These are phyloP conservation scores for Orius laevigatus DNA, from an alignment of 1,140 invertebrate species.

Conservation along the genomic window DNA sequence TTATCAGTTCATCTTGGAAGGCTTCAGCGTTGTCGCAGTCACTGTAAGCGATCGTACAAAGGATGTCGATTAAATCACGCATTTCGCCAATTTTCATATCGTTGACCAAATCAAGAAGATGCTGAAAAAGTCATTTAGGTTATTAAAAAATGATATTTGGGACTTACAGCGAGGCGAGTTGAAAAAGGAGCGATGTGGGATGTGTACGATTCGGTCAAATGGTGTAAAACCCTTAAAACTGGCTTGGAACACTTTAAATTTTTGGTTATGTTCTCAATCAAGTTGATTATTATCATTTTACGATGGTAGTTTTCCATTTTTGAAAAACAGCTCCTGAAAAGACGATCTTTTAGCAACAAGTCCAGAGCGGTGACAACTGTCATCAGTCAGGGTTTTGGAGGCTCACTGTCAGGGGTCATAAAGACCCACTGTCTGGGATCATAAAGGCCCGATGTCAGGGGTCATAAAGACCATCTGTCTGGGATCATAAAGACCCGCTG, in stretches of 20 bases:
- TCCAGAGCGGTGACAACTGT: too few species aligned
- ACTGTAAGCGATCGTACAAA: slow-evolving; percentile 35
- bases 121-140: slow-evolving; percentile 16
- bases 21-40: slow-evolving; percentile 25
- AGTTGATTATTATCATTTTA: background rate
- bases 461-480: too few species aligned
- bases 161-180: slow-evolving; percentile 16
- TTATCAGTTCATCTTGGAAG: slow-evolving; percentile 41
- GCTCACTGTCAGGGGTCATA: too few species aligned
- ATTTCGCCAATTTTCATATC: slow-evolving; percentile 38
- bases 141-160: background rate
- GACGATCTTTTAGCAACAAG: too few species aligned
- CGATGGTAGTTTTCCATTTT: background rate
- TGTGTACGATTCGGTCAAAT: slow-evolving; percentile 15
- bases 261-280: too few species aligned
- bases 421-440: too few species aligned
- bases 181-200: slow-evolving; percentile 18
- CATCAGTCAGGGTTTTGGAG: too few species aligned
- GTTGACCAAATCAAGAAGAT: slow-evolving; percentile 38
- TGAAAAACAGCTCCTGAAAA: background rate
- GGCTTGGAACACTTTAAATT: too few species aligned
- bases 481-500: too few species aligned
- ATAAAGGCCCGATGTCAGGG: too few species aligned
- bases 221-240: background rate
- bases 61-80: slow-evolving; percentile 31